Percentiles rank a stretch among this genome's conserved stretches.
Conservation (phyloP, 2,797 vertebrate genomes). For the Glossophaga mutica region DNA sequence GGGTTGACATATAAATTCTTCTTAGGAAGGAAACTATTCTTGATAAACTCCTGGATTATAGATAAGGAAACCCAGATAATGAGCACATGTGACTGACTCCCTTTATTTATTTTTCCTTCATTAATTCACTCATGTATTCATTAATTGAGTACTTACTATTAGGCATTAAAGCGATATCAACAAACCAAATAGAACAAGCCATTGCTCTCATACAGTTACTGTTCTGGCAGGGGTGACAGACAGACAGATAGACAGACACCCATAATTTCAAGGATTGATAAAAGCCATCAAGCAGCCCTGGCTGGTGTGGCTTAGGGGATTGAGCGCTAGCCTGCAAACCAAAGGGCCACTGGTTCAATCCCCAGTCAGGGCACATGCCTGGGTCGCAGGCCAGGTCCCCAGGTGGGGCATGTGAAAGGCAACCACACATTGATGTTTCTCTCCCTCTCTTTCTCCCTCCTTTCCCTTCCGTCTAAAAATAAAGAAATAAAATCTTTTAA, state of each 20-base stretch:
- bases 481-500: no score
- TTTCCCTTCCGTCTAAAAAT: no score
- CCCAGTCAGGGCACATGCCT: no score
- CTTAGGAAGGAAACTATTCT: not conserved
- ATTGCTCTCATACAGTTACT: not conserved
- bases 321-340: no score
- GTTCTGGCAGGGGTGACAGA: not conserved
- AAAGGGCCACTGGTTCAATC: no score
- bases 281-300: not conserved
- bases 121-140: not conserved
- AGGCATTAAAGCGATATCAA: not conserved
- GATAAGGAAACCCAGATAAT: not conserved
- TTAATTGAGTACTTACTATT: not conserved
- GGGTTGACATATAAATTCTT: not conserved
- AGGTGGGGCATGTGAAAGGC: no score
- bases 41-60: not conserved
- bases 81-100: not conserved
- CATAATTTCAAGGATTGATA: not conserved
- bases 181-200: not conserved
- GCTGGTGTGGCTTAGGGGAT: no score
- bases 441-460: no score
- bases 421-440: no score
- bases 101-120: not conserved
- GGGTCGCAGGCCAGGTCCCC: no score
- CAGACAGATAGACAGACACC: not conserved